Percentiles rank a stretch among this genome's conserved stretches.
phyloP scores from a whole-genome alignment of 2,888 invertebrate genomes.

The Hoplodrina ambigua region DNA sequence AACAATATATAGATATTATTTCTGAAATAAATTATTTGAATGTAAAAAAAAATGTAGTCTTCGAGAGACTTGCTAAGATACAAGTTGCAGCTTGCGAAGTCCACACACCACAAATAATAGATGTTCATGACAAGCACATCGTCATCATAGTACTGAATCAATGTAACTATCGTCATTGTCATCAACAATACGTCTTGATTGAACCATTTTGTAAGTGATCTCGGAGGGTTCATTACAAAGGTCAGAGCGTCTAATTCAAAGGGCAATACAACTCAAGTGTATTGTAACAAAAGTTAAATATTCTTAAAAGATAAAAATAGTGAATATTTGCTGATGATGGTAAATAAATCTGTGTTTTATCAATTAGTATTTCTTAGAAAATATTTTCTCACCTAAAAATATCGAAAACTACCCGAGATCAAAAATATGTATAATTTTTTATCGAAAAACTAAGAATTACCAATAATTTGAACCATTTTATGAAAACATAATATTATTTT shows the following conservation, averaged over 20 bases:
- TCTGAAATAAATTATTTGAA: too few relatives aligned
- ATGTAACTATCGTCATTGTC: conserved; percentile 12
- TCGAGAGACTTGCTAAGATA: background rate
- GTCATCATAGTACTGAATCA: background rate
- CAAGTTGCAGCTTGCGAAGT: too few relatives aligned
- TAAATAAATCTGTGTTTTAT: background rate
- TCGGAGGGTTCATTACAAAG: conserved; percentile 1
- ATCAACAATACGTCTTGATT: conserved; percentile 41
- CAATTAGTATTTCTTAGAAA: too few relatives aligned
- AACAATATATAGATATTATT: too few relatives aligned
- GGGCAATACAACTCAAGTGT: background rate
- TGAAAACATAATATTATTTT: too few relatives aligned
- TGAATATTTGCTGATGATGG: background rate
- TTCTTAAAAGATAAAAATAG: background rate
- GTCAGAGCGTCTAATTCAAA: conserved; percentile 21
- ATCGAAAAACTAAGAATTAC: too few relatives aligned
- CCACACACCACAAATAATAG: background rate
- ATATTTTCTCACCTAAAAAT: too few relatives aligned
- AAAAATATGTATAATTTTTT: too few relatives aligned
- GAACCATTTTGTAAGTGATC: conserved; percentile 28
- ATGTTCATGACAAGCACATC: background rate
- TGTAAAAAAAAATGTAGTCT: background rate
- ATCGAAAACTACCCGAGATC: too few relatives aligned
- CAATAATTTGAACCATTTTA: too few relatives aligned
- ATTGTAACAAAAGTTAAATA: background rate